Evolutionary conservation across 2,113 vertebrate species (phyloP).

Genomic region (Pachyramphus minor): DNA sequence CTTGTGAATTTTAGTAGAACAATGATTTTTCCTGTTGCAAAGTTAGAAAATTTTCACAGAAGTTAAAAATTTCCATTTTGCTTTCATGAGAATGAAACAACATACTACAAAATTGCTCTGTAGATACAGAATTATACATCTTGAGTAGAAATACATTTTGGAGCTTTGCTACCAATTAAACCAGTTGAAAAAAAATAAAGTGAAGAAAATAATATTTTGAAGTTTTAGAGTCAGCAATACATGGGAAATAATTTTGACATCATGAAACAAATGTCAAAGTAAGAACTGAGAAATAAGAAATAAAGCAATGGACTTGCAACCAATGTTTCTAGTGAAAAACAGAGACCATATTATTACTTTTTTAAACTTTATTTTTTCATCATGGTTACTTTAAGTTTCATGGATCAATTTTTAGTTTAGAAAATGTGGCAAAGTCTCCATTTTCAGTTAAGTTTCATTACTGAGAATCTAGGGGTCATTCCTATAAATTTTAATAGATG

Average conservation of each 20-base stretch:
- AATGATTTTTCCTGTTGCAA: not conserved
- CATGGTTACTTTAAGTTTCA: not conserved
- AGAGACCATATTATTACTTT: rapidly evolving
- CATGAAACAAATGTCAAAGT: not conserved
- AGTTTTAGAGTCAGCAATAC: not conserved
- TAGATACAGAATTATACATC: not conserved
- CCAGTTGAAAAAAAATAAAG: not conserved
- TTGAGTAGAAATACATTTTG: not conserved
- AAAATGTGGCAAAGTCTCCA: not conserved
- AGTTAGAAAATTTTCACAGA: not conserved
- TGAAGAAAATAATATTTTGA: not conserved
- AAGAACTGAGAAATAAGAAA: not conserved
- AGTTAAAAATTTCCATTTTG: not conserved
- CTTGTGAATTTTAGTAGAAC: not conserved
- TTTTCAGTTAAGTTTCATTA: not conserved
- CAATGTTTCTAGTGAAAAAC: not conserved
- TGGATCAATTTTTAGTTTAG: not conserved
- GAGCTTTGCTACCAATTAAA: not conserved
- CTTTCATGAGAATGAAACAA: not conserved
- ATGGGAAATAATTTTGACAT: not conserved
- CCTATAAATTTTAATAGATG: not conserved
- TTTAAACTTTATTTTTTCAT: not conserved
- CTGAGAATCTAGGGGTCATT: not conserved
- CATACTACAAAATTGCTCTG: rapidly evolving
- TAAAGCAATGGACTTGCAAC: not conserved